phyloP scores from a whole-genome alignment of 2,888 invertebrate species.

The Abrostola triplasia region DNA sequence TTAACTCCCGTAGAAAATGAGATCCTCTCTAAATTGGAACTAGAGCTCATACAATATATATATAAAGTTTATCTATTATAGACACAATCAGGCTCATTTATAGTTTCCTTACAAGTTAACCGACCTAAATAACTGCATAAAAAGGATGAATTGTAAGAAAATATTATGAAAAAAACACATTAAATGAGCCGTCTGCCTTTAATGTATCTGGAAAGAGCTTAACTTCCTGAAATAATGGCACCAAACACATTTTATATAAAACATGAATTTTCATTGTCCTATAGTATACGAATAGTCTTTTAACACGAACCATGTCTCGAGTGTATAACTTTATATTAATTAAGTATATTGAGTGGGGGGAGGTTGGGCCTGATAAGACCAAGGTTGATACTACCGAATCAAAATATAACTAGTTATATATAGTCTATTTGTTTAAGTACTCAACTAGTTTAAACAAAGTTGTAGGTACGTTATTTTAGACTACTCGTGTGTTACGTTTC shows the following conservation, averaged over 20 bases:
- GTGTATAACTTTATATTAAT: constrained; percentile 57
- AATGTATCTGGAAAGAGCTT: not conserved
- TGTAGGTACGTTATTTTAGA: too few relatives aligned
- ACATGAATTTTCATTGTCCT: constrained; percentile 52
- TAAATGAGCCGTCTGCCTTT: too few relatives aligned
- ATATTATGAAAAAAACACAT: too few relatives aligned
- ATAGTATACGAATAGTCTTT: constrained; percentile 48
- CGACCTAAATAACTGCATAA: too few relatives aligned
- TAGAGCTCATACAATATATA: too few relatives aligned
- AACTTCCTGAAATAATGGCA: constrained; percentile 18
- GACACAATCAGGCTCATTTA: too few relatives aligned
- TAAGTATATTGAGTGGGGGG: constrained; percentile 31
- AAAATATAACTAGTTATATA: not conserved
- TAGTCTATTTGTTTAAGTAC: not conserved
- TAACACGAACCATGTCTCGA: constrained; percentile 62
- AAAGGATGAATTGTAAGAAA: too few relatives aligned
- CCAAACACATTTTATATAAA: constrained; percentile 29
- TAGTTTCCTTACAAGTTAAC: too few relatives aligned
- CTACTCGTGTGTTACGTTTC: too few relatives aligned
- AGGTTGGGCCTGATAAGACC: constrained; percentile 19
- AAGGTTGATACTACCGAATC: constrained; percentile 6
- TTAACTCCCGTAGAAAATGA: too few relatives aligned
- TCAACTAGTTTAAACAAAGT: not conserved
- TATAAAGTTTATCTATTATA: too few relatives aligned
- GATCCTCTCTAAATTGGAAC: too few relatives aligned